A percentile compares a stretch with the other conserved stretches of the same genome.
Conservation (phyloP, 1,140 invertebrate genomes). For the Thalassaphorura encarpata region DNA sequence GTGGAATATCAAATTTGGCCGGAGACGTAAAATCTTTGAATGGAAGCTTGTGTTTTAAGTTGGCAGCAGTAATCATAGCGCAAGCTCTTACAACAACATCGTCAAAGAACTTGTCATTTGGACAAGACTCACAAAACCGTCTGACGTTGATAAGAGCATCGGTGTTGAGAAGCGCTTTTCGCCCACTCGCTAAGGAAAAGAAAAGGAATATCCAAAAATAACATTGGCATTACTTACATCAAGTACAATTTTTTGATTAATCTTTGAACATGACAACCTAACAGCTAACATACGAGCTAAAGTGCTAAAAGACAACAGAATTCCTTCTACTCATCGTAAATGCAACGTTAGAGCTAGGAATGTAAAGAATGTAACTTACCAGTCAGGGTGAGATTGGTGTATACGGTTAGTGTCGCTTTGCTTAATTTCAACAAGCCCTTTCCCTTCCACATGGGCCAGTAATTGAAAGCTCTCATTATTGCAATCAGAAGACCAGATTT, state of each 20-base stretch:
- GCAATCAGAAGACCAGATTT: constrained; percentile 24
- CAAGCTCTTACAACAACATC: constrained; percentile 49
- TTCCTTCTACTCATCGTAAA: background rate
- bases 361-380: constrained; percentile 20
- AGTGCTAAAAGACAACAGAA: background rate
- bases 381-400: constrained; percentile 14
- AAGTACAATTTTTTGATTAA: no score
- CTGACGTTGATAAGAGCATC: constrained; percentile 51
- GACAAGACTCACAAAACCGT: constrained; percentile 52
- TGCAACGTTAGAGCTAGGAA: background rate
- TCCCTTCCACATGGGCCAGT: constrained; percentile 26
- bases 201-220: constrained; percentile 29
- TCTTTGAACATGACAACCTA: no score
- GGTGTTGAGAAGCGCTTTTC: constrained; percentile 48
- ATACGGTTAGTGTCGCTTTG: constrained; percentile 18
- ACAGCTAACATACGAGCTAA: background rate
- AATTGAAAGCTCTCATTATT: constrained; percentile 19
- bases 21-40: constrained; percentile 44
- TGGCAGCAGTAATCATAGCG: constrained; percentile 51
- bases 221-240: no score
- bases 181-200: constrained; percentile 46
- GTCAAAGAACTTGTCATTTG: constrained; percentile 54
- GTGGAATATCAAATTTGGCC: constrained; percentile 41
- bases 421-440: constrained; percentile 22
- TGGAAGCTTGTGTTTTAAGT: constrained; percentile 52